Evolutionary conservation across 2,888 invertebrate genomes (phyloP).

Genomic region (Nemotelus pantherinus): DNA sequence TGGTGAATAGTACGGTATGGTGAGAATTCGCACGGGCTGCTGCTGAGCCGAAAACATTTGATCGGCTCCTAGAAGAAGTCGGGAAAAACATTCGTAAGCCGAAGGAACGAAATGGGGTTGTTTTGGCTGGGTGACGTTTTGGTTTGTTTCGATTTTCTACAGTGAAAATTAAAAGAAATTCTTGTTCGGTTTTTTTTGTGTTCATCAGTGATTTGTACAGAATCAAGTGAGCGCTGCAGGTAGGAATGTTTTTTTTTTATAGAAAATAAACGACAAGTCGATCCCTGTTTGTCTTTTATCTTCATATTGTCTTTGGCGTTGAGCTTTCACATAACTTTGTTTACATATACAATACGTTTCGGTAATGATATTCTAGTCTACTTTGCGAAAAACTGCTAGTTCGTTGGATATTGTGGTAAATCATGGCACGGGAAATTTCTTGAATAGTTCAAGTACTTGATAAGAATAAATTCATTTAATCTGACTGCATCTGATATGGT

Average conservation of each 20-base stretch:
- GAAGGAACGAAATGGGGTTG: conserved; percentile 25
- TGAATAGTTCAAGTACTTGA: no score
- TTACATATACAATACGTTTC: background rate
- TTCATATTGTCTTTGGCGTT: background rate
- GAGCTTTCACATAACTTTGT: background rate
- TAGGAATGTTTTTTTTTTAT: background rate
- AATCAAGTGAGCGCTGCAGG: background rate
- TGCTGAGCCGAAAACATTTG: background rate
- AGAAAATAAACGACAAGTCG: no score
- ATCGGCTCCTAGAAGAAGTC: background rate
- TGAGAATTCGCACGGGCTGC: conserved; percentile 10
- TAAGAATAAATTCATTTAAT: no score
- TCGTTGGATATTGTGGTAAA: no score
- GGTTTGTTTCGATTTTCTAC: background rate
- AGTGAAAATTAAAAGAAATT: background rate
- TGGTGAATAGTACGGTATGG: conserved; percentile 15
- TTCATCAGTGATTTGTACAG: background rate
- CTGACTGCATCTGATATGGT: background rate
- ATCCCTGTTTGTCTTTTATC: no score
- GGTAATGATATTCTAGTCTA: background rate
- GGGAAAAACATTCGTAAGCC: background rate
- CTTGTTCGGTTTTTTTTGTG: conserved; percentile 1
- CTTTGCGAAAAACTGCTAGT: no score
- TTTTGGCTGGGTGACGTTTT: conserved; percentile 35
- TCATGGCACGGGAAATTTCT: no score